Conservation (phyloP, 1,140 invertebrate species). For the Drosophila persimilis region DNA sequence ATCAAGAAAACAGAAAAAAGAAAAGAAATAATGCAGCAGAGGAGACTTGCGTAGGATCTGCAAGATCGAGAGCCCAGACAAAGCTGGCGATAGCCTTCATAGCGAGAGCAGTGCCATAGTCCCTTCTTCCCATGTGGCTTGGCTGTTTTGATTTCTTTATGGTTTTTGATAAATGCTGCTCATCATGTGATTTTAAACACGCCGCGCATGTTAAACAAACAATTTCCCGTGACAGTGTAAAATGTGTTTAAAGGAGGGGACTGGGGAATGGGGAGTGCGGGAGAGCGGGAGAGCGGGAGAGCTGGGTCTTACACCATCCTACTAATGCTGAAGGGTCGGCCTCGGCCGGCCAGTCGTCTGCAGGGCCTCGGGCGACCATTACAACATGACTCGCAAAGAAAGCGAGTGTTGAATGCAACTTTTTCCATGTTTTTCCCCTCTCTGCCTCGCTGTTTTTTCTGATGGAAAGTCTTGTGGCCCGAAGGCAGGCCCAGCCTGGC, state of each 20-base stretch:
- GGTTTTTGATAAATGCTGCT: slow-evolving; percentile 74
- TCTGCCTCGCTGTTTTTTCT: slow-evolving; percentile 10
- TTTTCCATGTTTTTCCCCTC: slow-evolving; percentile 52
- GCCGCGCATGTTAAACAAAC: slow-evolving; percentile 78
- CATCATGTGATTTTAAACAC: slow-evolving; percentile 81
- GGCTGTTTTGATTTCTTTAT: slow-evolving; percentile 32
- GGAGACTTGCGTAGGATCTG: slow-evolving; percentile 69
- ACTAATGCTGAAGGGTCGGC: slow-evolving; percentile 34
- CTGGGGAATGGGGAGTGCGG: not conserved
- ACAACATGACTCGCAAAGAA: slow-evolving; percentile 76
- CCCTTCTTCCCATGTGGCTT: slow-evolving; percentile 21
- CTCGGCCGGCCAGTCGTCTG: slow-evolving; percentile 15
- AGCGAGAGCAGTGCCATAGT: not conserved
- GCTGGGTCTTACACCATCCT: not conserved
- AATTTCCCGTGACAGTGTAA: slow-evolving; percentile 80
- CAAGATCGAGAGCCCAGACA: slow-evolving; percentile 36
- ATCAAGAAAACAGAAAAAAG: slow-evolving; percentile 49
- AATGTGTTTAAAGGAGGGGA: slow-evolving; percentile 39
- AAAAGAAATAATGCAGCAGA: slow-evolving; percentile 4
- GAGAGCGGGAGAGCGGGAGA: not conserved
- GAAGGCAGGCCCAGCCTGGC: slow-evolving; percentile 33
- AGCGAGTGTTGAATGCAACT: slow-evolving; percentile 78
- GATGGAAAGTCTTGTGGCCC: slow-evolving; percentile 49
- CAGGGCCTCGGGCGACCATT: slow-evolving; percentile 46
- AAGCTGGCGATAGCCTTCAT: slow-evolving; percentile 13